phyloP scores from a whole-genome alignment of 2,888 invertebrate species.

The Heteromyza rotundicornis region DNA sequence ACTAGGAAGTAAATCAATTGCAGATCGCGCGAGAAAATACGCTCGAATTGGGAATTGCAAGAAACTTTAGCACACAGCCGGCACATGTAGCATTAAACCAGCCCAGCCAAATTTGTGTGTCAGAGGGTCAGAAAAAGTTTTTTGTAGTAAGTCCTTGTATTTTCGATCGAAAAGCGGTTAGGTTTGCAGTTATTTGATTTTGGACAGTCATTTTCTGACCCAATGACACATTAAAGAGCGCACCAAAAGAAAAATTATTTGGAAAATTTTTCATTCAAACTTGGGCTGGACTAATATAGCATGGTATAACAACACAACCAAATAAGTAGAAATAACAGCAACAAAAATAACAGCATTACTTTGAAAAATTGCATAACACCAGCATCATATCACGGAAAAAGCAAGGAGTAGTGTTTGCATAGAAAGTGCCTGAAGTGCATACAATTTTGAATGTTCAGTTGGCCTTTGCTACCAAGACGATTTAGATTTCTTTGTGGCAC shows the following conservation, averaged over 20 bases:
- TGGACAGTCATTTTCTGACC: too few relatives aligned
- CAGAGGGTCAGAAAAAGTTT: too few relatives aligned
- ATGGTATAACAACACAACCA: neutral
- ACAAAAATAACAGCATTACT: neutral
- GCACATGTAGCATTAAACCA: neutral
- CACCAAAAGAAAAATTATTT: too few relatives aligned
- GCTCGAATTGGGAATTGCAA: slow-evolving; percentile 6
- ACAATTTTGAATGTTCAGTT: slow-evolving; percentile 3
- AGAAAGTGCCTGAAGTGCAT: neutral
- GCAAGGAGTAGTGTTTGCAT: neutral
- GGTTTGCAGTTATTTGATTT: too few relatives aligned
- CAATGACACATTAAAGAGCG: too few relatives aligned
- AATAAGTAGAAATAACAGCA: neutral
- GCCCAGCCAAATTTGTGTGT: neutral
- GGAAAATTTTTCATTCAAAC: too few relatives aligned
- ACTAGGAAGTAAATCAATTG: slow-evolving; percentile 19
- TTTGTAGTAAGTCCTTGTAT: too few relatives aligned
- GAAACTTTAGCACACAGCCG: neutral
- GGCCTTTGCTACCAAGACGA: neutral
- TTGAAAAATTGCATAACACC: slow-evolving; percentile 13
- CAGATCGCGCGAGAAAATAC: slow-evolving; percentile 19
- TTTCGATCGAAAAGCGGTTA: too few relatives aligned
- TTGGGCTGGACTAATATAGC: too few relatives aligned
- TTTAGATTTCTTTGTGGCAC: slow-evolving; percentile 6
- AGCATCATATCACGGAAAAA: slow-evolving; percentile 2